Conservation (phyloP, 2,888 invertebrate species). For the Andricus curvator region DNA sequence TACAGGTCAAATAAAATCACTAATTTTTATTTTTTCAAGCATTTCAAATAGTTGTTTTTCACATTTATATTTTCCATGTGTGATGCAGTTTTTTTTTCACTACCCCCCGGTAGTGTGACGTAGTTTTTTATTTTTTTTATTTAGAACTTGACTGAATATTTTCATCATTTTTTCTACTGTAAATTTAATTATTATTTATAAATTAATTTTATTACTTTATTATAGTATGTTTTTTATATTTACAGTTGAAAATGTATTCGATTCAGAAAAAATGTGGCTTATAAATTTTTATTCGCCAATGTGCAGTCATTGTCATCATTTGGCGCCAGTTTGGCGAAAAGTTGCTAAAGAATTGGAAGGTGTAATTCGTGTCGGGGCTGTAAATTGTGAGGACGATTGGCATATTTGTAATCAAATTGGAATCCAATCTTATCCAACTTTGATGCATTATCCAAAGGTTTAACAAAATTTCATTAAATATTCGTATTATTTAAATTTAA, state of each 20-base stretch:
- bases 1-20: no score
- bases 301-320: slow-evolving; percentile 90
- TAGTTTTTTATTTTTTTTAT: background rate
- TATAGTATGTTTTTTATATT: slow-evolving; percentile 43
- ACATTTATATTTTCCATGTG: no score
- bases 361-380: slow-evolving; percentile 88
- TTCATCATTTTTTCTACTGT: background rate
- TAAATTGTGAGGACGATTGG: slow-evolving; percentile 93
- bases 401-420: slow-evolving; percentile 87
- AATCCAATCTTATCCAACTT: slow-evolving; percentile 87
- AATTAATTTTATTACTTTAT: slow-evolving; percentile 41
- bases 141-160: background rate
- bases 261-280: slow-evolving; percentile 87
- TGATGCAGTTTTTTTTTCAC: no score
- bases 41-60: no score
- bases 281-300: slow-evolving; percentile 93
- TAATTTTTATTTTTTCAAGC: no score
- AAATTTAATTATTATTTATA: background rate
- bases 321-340: slow-evolving; percentile 91
- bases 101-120: no score
- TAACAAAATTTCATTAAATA: slow-evolving; percentile 51
- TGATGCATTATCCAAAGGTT: slow-evolving; percentile 84
- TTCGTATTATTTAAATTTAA: background rate
- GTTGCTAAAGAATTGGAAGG: slow-evolving; percentile 88
- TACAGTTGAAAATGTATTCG: slow-evolving; percentile 78